Percentiles rank a stretch among this genome's conserved stretches.
phyloP scores from a whole-genome alignment of 2,113 vertebrate genomes.

The Microcebus ravelobensis region DNA sequence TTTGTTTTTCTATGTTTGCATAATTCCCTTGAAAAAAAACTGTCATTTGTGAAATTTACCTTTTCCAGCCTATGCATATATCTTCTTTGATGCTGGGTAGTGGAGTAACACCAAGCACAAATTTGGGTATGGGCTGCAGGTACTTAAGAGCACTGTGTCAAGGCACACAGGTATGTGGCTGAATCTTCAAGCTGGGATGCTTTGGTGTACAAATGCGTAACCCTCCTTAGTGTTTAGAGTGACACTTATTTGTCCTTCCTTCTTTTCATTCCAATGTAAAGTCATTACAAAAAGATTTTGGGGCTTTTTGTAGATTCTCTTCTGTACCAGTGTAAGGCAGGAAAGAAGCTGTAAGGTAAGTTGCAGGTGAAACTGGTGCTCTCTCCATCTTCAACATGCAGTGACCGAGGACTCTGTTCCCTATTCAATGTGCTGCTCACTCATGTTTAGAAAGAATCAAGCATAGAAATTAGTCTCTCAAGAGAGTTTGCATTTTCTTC shows the following conservation, averaged over 20 bases:
- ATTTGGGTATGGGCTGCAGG: background rate
- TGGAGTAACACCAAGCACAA: background rate
- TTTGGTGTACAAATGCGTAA: background rate
- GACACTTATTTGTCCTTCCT: background rate
- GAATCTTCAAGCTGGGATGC: conserved; percentile 22
- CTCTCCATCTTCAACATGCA: conserved; percentile 16
- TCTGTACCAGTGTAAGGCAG: conserved; percentile 31
- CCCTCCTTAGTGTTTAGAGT: background rate
- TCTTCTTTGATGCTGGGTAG: background rate
- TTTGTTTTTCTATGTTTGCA: background rate
- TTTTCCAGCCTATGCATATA: background rate
- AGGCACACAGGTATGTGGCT: conserved; percentile 45
- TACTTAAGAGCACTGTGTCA: background rate
- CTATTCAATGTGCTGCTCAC: background rate
- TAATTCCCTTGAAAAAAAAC: background rate
- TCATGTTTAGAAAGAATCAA: conserved; percentile 30
- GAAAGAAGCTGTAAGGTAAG: background rate
- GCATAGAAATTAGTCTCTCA: background rate
- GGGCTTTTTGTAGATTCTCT: background rate
- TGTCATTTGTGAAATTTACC: background rate
- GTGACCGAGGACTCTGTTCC: background rate
- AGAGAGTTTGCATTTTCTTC: background rate
- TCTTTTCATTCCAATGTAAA: background rate
- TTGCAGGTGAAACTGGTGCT: background rate
- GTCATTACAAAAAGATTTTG: background rate